Percentiles rank a stretch among this genome's conserved stretches.
These are phyloP conservation scores for Cheilosia vernalis DNA, from an alignment of 2,888 invertebrate genomes.

Conservation along the genomic window DNA sequence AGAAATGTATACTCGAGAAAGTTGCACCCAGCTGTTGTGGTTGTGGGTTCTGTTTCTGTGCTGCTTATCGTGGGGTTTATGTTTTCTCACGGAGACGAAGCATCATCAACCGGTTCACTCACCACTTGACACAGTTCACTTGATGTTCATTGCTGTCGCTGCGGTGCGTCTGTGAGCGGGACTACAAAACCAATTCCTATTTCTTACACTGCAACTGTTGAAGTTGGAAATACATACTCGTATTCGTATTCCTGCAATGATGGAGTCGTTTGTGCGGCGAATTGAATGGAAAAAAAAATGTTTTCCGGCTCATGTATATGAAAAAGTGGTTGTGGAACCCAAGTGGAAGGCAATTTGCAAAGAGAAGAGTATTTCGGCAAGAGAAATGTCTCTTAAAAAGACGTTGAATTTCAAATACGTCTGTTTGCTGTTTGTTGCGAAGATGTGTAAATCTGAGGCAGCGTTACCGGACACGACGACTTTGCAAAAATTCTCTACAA, in stretches of 20 bases:
- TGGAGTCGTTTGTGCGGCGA: conserved; percentile 30
- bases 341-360: neutral
- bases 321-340: conserved; percentile 17
- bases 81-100: conserved; percentile 55
- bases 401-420: neutral
- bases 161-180: neutral
- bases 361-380: neutral
- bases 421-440: too few species aligned
- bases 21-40: conserved; percentile 43
- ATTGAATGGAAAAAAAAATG: neutral
- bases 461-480: too few species aligned
- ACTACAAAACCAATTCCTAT: neutral
- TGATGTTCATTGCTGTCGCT: conserved; percentile 11
- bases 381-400: neutral
- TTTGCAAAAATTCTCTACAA: too few species aligned
- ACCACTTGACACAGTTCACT: conserved; percentile 27
- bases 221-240: neutral
- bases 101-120: conserved; percentile 43
- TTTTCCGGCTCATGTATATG: neutral
- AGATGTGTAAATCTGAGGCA: too few species aligned
- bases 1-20: conserved; percentile 26
- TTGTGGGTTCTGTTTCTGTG: neutral
- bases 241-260: too few species aligned
- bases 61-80: neutral
- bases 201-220: neutral